Percentiles rank a stretch among this genome's conserved stretches.
Evolutionary conservation across 2,888 invertebrate species (phyloP).

Genomic region (Ophioninae sp.): DNA sequence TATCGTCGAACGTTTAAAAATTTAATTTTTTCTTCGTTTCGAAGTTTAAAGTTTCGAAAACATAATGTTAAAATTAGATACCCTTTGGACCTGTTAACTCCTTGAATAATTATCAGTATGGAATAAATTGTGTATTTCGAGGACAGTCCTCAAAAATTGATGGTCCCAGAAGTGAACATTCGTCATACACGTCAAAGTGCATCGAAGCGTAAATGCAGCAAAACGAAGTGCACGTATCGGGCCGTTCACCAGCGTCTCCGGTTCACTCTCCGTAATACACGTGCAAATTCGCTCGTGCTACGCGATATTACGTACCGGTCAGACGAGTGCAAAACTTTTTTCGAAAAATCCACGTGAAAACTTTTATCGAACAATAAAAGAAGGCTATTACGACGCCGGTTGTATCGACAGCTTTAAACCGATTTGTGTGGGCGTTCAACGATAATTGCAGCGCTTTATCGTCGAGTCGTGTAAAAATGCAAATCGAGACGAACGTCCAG

Average conservation of each 20-base stretch:
- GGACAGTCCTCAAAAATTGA: background rate
- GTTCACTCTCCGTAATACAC: conserved; percentile 6
- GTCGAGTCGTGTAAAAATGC: background rate
- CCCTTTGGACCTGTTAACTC: too few relatives aligned
- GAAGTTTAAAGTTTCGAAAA: too few relatives aligned
- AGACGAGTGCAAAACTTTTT: conserved; percentile 1
- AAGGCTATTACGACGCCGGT: background rate
- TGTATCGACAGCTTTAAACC: background rate
- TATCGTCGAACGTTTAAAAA: too few relatives aligned
- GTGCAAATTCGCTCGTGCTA: conserved; percentile 23
- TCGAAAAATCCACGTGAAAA: background rate
- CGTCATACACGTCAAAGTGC: conserved; percentile 33
- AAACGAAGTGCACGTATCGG: conserved; percentile 18
- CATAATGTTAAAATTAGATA: too few relatives aligned
- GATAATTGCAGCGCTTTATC: background rate
- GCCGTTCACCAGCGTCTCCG: conserved; percentile 28
- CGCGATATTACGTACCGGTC: conserved; percentile 23
- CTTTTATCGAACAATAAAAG: conserved; percentile 1
- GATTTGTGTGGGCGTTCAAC: background rate
- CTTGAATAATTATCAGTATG: background rate
- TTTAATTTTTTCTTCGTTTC: too few relatives aligned
- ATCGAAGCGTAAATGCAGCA: conserved; percentile 50
- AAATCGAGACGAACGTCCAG: background rate
- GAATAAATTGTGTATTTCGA: background rate
- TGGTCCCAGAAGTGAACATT: background rate